Evolutionary conservation across 2,797 vertebrate genomes (phyloP).

Genomic region (Pseudochirops cupreus): DNA sequence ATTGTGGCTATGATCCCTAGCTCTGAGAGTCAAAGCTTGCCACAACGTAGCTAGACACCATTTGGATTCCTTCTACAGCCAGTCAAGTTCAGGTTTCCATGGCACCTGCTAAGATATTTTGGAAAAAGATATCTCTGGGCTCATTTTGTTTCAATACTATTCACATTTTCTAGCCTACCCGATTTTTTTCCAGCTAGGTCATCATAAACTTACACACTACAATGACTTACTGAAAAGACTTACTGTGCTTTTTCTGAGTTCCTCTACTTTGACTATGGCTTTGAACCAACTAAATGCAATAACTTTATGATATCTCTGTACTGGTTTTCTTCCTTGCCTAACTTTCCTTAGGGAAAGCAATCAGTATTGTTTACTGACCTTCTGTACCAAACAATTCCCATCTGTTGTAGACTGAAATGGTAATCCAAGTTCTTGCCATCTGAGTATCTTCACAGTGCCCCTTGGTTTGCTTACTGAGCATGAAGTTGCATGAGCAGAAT

Average conservation of each 20-base stretch:
- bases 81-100: conserved; percentile 41
- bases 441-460: conserved; percentile 57
- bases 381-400: conserved; percentile 52
- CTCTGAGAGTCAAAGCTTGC: not conserved
- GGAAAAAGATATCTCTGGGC: not conserved
- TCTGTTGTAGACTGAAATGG: conserved; percentile 62
- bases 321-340: conserved; percentile 27
- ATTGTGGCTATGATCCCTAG: not conserved
- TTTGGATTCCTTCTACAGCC: conserved; percentile 40
- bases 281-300: conserved; percentile 32
- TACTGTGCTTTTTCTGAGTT: conserved; percentile 43
- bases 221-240: conserved; percentile 54
- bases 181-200: conserved; percentile 41
- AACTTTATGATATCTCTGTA: conserved; percentile 18
- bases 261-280: conserved; percentile 38
- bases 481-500: conserved; percentile 54
- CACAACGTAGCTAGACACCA: conserved; percentile 33
- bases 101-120: not conserved
- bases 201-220: conserved; percentile 25
- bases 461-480: conserved; percentile 60
- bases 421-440: conserved; percentile 46
- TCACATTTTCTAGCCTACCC: conserved; percentile 14
- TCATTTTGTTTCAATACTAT: not conserved
- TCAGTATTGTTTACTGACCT: conserved; percentile 20
- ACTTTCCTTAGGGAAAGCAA: conserved; percentile 57